Base-by-base conservation (phyloP, 30 jellyfish, hydroid and myxozoan species). In the Haliclystus octoradiatus region DNA sequence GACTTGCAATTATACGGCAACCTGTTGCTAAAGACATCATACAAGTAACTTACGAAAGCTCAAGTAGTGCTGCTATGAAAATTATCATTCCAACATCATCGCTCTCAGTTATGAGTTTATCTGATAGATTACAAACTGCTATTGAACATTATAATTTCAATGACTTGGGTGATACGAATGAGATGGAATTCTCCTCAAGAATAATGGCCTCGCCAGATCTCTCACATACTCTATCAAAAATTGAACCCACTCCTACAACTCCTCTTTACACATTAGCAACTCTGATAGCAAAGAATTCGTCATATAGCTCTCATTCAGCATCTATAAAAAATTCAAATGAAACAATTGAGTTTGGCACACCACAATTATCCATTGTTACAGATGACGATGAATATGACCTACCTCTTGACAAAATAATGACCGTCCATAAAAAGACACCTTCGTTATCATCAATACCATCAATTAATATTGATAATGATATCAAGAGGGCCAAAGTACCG, bases 351-450 rank as follows among this genome's bases (percentile, higher is more conserved):
- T 19, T 40, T 9, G 9, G 24, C 15, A 30, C 68, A 9, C 92
- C 92, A 28, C 69, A 70, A 62, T 49, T 78, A 19, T 66, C 84
- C 0, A 78, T 78, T 9, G 92, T 78, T 28, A 78, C 92, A 5
- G 90, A 70, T 70, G 92, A 78, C 67, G 70, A 78, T 34, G 15
- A 62, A 1, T 78, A 78, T 78, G 82, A 70, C 3, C 72, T 78
- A 19, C 82, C 92, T 5, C 80, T 52, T 33, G 88, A 78, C 3
- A 70, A 78, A 72, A 70, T 78, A 13, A 70, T 78, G 89, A 27
- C 64, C 76, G 31, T 52, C 26, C 33, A 28, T 15, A 35, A 31
- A 27, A 46, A 49, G 19, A 40, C 57, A 5, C 9, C 9, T 5
- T 9, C 19, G 9, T 19, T 40, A 40, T 40, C 57, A 9, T 5